Evolutionary conservation across 2,888 invertebrate species (phyloP), one percentile per base, ranked within the genome.

Genomic region (Andrena minutula): DNA sequence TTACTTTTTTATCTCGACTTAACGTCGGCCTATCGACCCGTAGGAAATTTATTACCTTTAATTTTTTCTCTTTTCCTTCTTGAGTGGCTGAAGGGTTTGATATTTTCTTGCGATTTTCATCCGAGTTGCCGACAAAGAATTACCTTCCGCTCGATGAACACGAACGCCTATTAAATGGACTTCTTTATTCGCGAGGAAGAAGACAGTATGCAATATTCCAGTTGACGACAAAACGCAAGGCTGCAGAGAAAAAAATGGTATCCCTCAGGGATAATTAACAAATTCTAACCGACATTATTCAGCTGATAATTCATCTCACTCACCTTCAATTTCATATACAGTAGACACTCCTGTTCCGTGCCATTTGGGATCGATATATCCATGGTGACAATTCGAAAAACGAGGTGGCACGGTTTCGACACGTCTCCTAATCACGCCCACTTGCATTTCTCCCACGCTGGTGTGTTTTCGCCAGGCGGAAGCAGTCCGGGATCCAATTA

Each of bases 401-500:
- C 20, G 20, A 26, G 26, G 32, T 75, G 28, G 4, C 28, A 10
- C 20, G 51, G 53, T 49, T 71, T 53, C 60, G 47, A 63, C 28
- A 47, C 16, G 10, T 53, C 20, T 28, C 26, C 26, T 6, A 47
- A 63, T 60, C 68, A 23, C 63, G 80, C 61, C 51, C 61, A 49
- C 35, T 16, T 26, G 61, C 61, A 35, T 66, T 26, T 28, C 56
- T 68, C 64, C 26, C 20, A 12, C 28, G 23, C 23, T 12, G 64
- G 64, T 51, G 56, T 69, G 61, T 60, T 77, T 32, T 51, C 75
- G 49, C 65, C 51, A 69, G 58, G 56, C 47, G 65, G 64, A 32
- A 32, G 10, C 64, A 26, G 35, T 23, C n/a, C 49, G 66, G 41
- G 73, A 86, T 84, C 68, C 86, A 86, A 86, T 86, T 86, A 86